Percentiles rank a stretch among this genome's conserved stretches.
Conservation (phyloP, 2,113 vertebrate genomes). For the Mystacornis crossleyi region DNA sequence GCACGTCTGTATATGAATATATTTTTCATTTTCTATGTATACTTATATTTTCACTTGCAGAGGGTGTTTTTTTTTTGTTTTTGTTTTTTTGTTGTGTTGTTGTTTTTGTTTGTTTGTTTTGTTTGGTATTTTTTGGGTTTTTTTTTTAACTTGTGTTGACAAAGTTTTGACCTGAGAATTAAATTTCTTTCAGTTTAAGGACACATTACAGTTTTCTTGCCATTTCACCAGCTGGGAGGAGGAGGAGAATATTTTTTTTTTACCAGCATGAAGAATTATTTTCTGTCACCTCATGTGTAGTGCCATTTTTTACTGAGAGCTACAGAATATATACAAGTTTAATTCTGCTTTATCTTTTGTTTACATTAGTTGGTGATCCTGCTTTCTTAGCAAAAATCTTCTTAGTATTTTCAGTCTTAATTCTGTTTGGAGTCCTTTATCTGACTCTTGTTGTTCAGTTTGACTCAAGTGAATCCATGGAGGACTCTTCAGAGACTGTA, state of each 20-base stretch:
- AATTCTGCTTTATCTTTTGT: not conserved
- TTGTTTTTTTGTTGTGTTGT: no score
- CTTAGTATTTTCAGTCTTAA: not conserved
- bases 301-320: not conserved
- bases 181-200: not conserved
- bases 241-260: not conserved
- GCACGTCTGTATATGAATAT: not conserved
- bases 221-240: not conserved
- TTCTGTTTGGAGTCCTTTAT: not conserved
- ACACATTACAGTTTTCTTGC: not conserved
- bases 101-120: no score
- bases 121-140: no score
- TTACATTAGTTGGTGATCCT: not conserved
- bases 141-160: not conserved
- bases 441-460: not conserved
- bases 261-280: not conserved
- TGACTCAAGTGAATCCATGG: not conserved
- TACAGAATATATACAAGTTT: not conserved
- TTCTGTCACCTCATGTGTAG: not conserved
- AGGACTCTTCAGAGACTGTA: not conserved
- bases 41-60: not conserved
- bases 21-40: not conserved
- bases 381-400: not conserved
- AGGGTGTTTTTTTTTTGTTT: not conserved
- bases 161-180: not conserved